Conservation (phyloP, 2,113 vertebrate species). For the Tenrec ecaudatus region DNA sequence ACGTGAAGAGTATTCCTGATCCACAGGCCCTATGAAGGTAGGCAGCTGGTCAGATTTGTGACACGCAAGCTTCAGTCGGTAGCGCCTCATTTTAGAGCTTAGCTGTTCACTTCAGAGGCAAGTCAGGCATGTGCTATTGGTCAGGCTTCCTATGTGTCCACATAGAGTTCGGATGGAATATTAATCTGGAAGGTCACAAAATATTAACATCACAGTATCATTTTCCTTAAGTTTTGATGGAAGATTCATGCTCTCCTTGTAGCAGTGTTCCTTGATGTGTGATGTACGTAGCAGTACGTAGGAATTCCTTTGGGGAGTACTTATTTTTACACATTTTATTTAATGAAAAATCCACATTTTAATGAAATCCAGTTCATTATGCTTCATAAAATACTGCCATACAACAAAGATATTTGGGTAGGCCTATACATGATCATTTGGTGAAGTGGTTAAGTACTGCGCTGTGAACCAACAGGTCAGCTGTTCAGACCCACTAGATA, state of each 20-base stretch:
- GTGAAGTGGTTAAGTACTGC: background rate
- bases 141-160: background rate
- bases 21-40: background rate
- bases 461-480: background rate
- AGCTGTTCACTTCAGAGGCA: background rate
- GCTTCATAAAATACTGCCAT: background rate
- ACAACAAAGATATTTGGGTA: background rate
- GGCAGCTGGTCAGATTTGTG: background rate
- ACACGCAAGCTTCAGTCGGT: background rate
- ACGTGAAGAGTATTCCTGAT: background rate
- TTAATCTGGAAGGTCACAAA: background rate
- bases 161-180: conserved; percentile 41
- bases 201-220: background rate
- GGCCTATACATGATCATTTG: background rate
- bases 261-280: background rate
- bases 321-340: background rate
- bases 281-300: background rate
- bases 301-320: background rate
- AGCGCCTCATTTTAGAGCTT: background rate
- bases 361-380: background rate
- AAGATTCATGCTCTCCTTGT: background rate
- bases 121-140: background rate
- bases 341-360: conserved; percentile 4
- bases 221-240: background rate
- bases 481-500: background rate